These are phyloP conservation scores for Trichonephila inaurata DNA, from an alignment of 1,140 invertebrate genomes.

Conservation along the genomic window DNA sequence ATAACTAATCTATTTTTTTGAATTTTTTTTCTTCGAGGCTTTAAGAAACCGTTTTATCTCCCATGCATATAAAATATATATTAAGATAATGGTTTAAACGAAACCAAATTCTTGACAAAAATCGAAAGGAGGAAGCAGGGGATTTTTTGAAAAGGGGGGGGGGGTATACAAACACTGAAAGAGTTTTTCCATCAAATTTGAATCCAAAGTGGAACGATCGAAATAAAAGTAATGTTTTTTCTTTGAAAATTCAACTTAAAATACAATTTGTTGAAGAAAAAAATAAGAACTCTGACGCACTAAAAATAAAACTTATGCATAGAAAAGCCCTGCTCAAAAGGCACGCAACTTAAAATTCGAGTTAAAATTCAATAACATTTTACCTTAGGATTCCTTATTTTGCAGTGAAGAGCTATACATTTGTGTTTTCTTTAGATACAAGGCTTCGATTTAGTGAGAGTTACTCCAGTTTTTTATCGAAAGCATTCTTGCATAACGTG, in stretches of 20 bases:
- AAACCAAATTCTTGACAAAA: neutral
- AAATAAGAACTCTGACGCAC: neutral
- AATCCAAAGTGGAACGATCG: neutral
- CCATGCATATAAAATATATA: neutral
- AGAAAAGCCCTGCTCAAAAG: neutral
- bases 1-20: neutral
- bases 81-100: neutral
- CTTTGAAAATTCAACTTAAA: slow-evolving; percentile 29
- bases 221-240: slow-evolving; percentile 21
- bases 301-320: neutral
- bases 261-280: slow-evolving; percentile 5
- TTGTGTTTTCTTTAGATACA: slow-evolving; percentile 22
- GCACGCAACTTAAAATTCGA: slow-evolving; percentile 20
- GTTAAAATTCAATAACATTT: slow-evolving; percentile 44
- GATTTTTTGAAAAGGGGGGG: neutral
- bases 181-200: slow-evolving; percentile 10
- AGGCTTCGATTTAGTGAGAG: slow-evolving; percentile 42
- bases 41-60: neutral
- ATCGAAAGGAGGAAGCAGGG: neutral
- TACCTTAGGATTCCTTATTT: slow-evolving; percentile 14
- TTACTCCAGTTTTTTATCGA: slow-evolving; percentile 51
- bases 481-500: slow-evolving; percentile 64
- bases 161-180: neutral
- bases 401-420: neutral
- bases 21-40: neutral